These are phyloP conservation scores for Macaca mulatta DNA, from an alignment of 2,113 vertebrate species.

Conservation along the genomic window DNA sequence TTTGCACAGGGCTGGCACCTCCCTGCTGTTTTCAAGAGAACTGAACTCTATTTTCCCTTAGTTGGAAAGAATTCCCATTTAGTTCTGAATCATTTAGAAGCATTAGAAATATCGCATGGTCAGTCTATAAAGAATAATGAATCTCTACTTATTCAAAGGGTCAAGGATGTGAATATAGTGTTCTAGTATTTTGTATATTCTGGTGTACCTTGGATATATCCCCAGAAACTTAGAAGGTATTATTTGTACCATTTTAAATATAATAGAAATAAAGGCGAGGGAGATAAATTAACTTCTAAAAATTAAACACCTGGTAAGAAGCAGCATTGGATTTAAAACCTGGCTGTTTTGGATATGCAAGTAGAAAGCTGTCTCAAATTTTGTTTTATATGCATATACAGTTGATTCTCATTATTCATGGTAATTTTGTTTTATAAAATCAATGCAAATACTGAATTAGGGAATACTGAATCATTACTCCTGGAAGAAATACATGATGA, in stretches of 20 bases:
- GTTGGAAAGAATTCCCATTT: neutral
- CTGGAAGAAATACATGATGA: neutral
- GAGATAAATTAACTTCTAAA: neutral
- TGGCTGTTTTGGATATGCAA: neutral
- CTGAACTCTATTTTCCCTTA: neutral
- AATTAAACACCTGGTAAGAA: neutral
- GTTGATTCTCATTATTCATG: neutral
- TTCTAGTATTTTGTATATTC: neutral
- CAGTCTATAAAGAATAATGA: neutral
- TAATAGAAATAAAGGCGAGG: neutral
- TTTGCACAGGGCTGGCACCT: neutral
- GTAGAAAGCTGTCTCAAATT: neutral
- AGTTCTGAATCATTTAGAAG: neutral
- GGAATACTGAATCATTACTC: neutral
- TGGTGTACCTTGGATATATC: neutral
- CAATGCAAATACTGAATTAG: neutral
- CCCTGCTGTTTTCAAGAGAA: neutral
- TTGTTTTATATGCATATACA: neutral
- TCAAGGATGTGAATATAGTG: neutral
- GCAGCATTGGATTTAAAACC: neutral
- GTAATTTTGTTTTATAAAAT: neutral
- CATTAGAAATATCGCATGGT: neutral
- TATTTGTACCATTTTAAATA: neutral
- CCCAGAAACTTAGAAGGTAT: neutral
- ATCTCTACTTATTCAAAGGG: neutral